Percentiles rank a stretch among this genome's conserved stretches.
Conservation (phyloP, 2,888 invertebrate genomes). For the Plusia festucae region DNA sequence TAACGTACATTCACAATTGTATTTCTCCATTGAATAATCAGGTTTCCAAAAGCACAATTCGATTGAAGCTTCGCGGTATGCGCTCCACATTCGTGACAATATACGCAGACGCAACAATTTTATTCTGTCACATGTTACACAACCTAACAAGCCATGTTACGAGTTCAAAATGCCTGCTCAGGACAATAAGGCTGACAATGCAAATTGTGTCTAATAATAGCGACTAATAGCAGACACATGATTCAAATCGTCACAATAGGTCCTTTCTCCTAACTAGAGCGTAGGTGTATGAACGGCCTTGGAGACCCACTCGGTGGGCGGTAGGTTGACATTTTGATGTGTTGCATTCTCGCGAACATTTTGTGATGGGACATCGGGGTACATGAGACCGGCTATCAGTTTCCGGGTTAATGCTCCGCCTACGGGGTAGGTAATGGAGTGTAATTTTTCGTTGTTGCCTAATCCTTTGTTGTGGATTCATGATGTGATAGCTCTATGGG, state of each 20-base stretch:
- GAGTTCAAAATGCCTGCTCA: slow-evolving; percentile 56
- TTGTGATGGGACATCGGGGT: slow-evolving; percentile 37
- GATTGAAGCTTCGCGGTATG: slow-evolving; percentile 19
- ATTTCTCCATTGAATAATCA: slow-evolving; percentile 1
- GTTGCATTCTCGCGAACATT: slow-evolving; percentile 62
- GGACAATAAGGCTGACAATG: slow-evolving; percentile 67
- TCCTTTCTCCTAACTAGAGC: slow-evolving; percentile 84
- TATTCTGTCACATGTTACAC: slow-evolving; percentile 54
- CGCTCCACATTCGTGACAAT: slow-evolving; percentile 47
- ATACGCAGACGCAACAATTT: slow-evolving; percentile 46
- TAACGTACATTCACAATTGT: neutral
- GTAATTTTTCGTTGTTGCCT: slow-evolving; percentile 44
- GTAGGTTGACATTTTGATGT: slow-evolving; percentile 69
- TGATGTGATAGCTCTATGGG: slow-evolving; percentile 19
- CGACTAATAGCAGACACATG: slow-evolving; percentile 68
- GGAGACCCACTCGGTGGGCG: slow-evolving; percentile 63
- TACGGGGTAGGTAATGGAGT: slow-evolving; percentile 30
- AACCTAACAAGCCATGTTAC: slow-evolving; percentile 56
- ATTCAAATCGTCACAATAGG: slow-evolving; percentile 78
- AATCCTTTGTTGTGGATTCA: slow-evolving; percentile 42
- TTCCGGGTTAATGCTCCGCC: slow-evolving; percentile 43
- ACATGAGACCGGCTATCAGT: slow-evolving; percentile 34
- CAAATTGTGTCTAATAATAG: slow-evolving; percentile 70
- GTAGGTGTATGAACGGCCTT: slow-evolving; percentile 82
- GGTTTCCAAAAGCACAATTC: slow-evolving; percentile 33